Percentiles rank a stretch among this genome's conserved stretches.
phyloP scores from a whole-genome alignment of 2,797 vertebrate species.

The Malurus splendens region DNA sequence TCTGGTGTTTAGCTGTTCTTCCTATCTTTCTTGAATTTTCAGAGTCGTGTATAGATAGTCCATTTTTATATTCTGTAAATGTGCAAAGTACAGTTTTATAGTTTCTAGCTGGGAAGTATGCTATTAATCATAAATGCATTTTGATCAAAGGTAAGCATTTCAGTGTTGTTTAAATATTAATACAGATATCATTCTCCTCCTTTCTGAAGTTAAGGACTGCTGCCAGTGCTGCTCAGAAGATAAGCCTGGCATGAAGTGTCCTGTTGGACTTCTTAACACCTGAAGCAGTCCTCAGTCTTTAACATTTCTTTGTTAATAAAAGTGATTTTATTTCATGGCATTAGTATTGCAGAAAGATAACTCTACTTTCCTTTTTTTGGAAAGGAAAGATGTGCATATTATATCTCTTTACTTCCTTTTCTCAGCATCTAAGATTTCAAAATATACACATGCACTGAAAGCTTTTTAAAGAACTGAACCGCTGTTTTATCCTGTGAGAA shows the following conservation, averaged over 20 bases:
- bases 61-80: not conserved
- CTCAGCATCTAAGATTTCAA: conserved; percentile 36
- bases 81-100: not conserved
- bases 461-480: conserved; percentile 46
- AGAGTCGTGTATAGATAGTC: not conserved
- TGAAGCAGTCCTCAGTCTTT: conserved; percentile 8
- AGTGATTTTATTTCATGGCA: conserved; percentile 43
- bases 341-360: conserved; percentile 33
- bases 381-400: not conserved
- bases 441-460: conserved; percentile 26
- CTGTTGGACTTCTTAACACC: not conserved
- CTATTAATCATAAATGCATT: not conserved
- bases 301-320: conserved; percentile 39
- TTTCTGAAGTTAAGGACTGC: not conserved
- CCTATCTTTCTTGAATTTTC: not conserved
- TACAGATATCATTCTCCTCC: not conserved
- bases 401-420: conserved; percentile 11
- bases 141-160: conserved; percentile 23
- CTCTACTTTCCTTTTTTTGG: not conserved
- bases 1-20: not conserved
- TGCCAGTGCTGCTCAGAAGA: not conserved
- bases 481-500: conserved; percentile 37
- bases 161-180: conserved; percentile 14
- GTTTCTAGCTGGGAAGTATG: not conserved
- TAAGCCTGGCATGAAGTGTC: not conserved